Percentiles rank a stretch among this genome's conserved stretches.
These are phyloP conservation scores for Pristis pectinata DNA, from an alignment of 2,797 vertebrate species.

Conservation along the genomic window DNA sequence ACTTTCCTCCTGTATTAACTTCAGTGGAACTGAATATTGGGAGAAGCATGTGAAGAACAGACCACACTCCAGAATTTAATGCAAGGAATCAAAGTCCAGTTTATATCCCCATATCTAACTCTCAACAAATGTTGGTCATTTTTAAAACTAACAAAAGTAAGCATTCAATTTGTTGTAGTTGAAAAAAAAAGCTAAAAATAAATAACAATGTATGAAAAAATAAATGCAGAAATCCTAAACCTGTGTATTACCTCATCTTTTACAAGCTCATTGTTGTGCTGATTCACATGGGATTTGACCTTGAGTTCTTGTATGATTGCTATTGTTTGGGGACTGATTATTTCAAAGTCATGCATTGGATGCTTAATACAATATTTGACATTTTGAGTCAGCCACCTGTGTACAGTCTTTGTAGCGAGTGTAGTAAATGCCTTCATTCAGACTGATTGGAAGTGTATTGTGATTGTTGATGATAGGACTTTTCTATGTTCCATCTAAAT, in stretches of 20 bases:
- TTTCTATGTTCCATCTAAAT: neutral
- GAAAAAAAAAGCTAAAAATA: neutral
- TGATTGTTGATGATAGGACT: conserved; percentile 16
- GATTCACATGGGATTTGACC: conserved; percentile 14
- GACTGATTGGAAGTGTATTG: conserved; percentile 12
- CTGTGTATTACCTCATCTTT: conserved; percentile 21
- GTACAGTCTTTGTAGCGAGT: conserved; percentile 9
- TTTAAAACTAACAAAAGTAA: neutral
- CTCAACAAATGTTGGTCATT: neutral
- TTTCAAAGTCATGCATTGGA: conserved; percentile 26
- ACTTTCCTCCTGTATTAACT: no score
- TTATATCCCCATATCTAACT: neutral
- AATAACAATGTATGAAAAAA: neutral
- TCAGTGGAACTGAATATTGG: no score
- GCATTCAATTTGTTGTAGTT: neutral
- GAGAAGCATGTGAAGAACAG: no score
- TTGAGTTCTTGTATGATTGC: neutral
- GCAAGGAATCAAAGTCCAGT: no score
- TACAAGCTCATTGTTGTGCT: neutral
- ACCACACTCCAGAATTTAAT: no score
- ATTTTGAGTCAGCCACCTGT: conserved; percentile 33
- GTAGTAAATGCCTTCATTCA: conserved; percentile 13
- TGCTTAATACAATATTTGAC: conserved; percentile 24
- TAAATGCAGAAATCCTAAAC: neutral
- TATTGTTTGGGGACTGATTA: conserved; percentile 28